phyloP scores from a whole-genome alignment of 2,888 invertebrate species.

The Sussaba pulchella region DNA sequence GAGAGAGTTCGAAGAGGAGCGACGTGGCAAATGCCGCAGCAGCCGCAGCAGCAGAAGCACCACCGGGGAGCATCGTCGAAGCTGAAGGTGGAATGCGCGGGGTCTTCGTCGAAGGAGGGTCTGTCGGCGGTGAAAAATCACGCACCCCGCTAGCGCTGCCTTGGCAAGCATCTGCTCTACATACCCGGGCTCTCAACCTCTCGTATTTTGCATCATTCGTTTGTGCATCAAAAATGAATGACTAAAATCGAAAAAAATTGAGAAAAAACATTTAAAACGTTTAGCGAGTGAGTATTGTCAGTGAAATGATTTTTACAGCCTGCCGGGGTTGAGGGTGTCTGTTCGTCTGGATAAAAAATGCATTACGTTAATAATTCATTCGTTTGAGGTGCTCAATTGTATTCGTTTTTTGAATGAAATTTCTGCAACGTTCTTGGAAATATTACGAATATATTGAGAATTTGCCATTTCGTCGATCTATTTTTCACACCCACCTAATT shows the following conservation, averaged over 20 bases:
- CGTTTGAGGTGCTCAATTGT: not conserved
- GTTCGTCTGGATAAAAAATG: not conserved
- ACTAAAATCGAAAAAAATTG: no score
- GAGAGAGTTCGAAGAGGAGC: conserved; percentile 54
- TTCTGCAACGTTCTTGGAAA: not conserved
- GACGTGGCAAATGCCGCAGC: conserved; percentile 64
- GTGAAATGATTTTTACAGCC: not conserved
- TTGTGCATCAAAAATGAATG: not conserved
- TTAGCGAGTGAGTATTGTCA: not conserved
- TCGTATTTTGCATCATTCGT: conserved; percentile 25
- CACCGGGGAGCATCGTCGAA: conserved; percentile 61
- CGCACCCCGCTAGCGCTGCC: conserved; percentile 79
- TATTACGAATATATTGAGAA: not conserved
- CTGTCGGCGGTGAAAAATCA: conserved; percentile 82
- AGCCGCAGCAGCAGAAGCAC: conserved; percentile 58
- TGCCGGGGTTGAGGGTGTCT: not conserved
- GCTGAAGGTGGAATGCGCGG: conserved; percentile 79
- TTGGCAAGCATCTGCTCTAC: conserved; percentile 81
- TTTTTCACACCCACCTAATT: not conserved
- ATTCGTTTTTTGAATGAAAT: no score
- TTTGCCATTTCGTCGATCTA: not conserved
- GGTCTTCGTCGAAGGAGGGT: conserved; percentile 78
- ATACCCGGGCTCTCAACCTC: conserved; percentile 81
- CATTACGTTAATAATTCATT: not conserved
- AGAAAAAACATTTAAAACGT: not conserved